phyloP scores from a whole-genome alignment of 2,113 vertebrate genomes.

The Alouatta palliata region DNA sequence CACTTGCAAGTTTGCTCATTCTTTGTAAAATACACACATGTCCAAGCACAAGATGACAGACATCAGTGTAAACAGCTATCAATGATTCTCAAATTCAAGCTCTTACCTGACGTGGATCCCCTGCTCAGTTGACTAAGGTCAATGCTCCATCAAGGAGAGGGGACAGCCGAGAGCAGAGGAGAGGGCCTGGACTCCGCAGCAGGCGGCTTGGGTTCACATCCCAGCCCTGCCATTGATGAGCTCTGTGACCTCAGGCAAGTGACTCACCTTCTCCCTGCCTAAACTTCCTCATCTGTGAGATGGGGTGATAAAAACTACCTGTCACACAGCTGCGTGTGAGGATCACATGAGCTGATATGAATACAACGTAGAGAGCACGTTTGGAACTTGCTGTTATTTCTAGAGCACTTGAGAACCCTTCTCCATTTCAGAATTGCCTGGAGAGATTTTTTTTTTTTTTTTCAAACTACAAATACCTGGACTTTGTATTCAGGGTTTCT shows the following conservation, averaged over 20 bases:
- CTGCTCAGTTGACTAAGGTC: not conserved
- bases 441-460: not conserved
- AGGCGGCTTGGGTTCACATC: not conserved
- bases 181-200: not conserved
- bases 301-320: not conserved
- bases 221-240: not conserved
- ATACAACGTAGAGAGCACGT: not conserved
- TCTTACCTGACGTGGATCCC: not conserved
- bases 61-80: not conserved
- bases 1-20: not conserved
- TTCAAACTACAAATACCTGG: not conserved
- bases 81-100: not conserved
- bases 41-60: not conserved
- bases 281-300: not conserved
- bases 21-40: not conserved
- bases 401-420: not conserved
- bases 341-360: not conserved
- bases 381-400: not conserved
- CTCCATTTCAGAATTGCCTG: not conserved
- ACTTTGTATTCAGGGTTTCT: not conserved
- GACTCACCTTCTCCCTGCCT: not conserved
- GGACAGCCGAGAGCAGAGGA: not conserved
- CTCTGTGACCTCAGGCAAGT: not conserved
- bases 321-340: not conserved
- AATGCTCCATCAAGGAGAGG: not conserved